Evolutionary conservation across 1,140 invertebrate genomes (phyloP).

Genomic region (Drosophila takahashii): DNA sequence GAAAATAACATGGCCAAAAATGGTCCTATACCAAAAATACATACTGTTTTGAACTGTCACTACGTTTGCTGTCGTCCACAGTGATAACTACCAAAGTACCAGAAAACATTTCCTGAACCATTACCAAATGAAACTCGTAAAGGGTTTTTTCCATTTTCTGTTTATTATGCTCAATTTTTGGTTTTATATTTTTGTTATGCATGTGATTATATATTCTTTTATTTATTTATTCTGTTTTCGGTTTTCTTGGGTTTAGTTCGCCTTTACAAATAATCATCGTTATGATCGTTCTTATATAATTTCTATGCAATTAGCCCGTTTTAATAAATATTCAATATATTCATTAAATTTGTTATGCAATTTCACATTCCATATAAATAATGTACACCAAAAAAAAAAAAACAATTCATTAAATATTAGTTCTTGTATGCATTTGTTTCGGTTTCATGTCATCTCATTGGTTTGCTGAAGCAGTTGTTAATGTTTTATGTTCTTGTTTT

Average conservation of each 20-base stretch:
- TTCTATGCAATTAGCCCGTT: constrained; percentile 66
- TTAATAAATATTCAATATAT: constrained; percentile 72
- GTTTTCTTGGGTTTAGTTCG: constrained; percentile 48
- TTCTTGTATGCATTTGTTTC: constrained; percentile 40
- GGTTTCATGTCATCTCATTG: constrained; percentile 15
- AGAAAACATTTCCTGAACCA: neutral
- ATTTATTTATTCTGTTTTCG: constrained; percentile 47
- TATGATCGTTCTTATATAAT: constrained; percentile 64
- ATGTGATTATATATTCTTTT: constrained; percentile 74
- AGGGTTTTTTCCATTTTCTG: constrained; percentile 35
- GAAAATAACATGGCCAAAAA: no score
- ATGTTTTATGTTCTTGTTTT: constrained; percentile 11
- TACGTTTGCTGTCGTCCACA: no score
- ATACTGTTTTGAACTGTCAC: no score
- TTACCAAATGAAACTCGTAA: neutral
- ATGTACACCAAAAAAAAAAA: constrained; percentile 73
- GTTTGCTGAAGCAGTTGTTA: constrained; percentile 37
- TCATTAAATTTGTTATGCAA: constrained; percentile 60
- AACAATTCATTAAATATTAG: constrained; percentile 59
- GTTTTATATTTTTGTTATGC: constrained; percentile 71
- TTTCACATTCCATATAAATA: constrained; percentile 65
- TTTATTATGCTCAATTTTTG: constrained; percentile 75
- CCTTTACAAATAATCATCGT: constrained; percentile 72
- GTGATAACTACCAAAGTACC: no score
- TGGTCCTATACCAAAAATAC: no score